Evolutionary conservation across 2,888 invertebrate genomes (phyloP).

Genomic region (Aporophyla nigra): DNA sequence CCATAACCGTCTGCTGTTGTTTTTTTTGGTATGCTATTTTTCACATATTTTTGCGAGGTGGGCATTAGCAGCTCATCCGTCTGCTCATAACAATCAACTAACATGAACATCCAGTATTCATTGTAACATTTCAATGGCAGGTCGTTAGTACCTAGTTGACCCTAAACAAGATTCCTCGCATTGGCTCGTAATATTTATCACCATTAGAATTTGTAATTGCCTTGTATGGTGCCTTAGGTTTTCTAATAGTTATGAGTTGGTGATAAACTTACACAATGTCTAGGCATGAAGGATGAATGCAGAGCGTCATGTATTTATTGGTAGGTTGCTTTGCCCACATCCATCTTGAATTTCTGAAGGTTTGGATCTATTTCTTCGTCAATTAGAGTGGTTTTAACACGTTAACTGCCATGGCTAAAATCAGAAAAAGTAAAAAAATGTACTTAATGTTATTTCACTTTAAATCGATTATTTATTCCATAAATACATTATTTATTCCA

Average conservation of each 20-base stretch:
- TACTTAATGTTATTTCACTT: too few relatives aligned
- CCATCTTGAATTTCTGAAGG: not conserved
- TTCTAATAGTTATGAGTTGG: conserved; percentile 28
- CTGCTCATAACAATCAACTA: conserved; percentile 7
- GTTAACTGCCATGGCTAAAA: too few relatives aligned
- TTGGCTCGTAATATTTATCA: conserved; percentile 54
- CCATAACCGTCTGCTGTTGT: not conserved
- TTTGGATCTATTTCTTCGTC: not conserved
- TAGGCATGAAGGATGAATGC: not conserved
- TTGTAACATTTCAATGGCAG: conserved; percentile 47
- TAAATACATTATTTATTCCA: too few relatives aligned
- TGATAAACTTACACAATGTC: conserved; percentile 38
- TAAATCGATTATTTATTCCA: too few relatives aligned
- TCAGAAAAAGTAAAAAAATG: too few relatives aligned
- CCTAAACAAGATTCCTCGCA: conserved; percentile 44
- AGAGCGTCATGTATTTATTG: conserved; percentile 4
- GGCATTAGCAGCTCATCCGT: conserved; percentile 6
- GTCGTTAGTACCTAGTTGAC: conserved; percentile 51
- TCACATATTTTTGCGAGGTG: not conserved
- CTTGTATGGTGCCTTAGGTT: conserved; percentile 30
- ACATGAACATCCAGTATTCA: conserved; percentile 27
- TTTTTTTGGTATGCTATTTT: not conserved
- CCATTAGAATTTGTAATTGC: conserved; percentile 58
- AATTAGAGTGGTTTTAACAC: too few relatives aligned
- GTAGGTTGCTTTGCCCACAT: not conserved